Base-by-base conservation (phyloP, 1,140 invertebrate genomes). In the Notospermus geniculatus region DNA sequence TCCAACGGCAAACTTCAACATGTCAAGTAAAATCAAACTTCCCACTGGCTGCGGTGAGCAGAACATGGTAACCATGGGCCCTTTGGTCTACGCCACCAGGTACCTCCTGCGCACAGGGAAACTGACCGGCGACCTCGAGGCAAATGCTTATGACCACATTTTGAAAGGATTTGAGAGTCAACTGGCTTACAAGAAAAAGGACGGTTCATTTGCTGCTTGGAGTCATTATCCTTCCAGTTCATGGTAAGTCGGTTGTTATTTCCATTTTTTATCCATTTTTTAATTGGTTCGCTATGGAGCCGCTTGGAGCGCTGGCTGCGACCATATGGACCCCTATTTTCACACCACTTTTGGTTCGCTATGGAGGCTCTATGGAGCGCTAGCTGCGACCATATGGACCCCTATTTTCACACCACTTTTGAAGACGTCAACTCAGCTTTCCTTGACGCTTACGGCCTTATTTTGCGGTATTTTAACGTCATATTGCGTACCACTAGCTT, bases 11-110 rank as follows among this genome's bases (percentile, higher is more conserved):
- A n/a, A n/a, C n/a, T n/a, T n/a, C n/a, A n/a, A n/a, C n/a, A n/a
- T n/a, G n/a, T n/a, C n/a, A n/a, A n/a, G n/a, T n/a, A n/a, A n/a
- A n/a, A n/a, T n/a, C n/a, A n/a, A n/a, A n/a, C n/a, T n/a, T n/a
- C n/a, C n/a, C n/a, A n/a, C n/a, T n/a, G n/a, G n/a, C n/a, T 82
- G 80, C 68, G 80, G 80, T 0, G 80, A 83, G 60, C 81, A 83
- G 64, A 81, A 75, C n/a, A 76, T 82, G 69, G 75, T 81, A 29
- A 65, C 67, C n/a, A 66, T 82, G 43, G 79, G 77, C 0, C 80
- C 80, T 13, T 74, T 72, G 29, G 70, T 82, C 7, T 81, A 76
- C 53, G 73, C 79, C 1, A 66, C 79, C 60, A 61, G 63, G 5
- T 83, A 81, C 59, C 67, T 83, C 13, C 71, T 75, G 25, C 46